Percentiles rank a stretch among this genome's conserved stretches.
Evolutionary conservation across 2,113 vertebrate species (phyloP).

Genomic region (Tupaia tana): DNA sequence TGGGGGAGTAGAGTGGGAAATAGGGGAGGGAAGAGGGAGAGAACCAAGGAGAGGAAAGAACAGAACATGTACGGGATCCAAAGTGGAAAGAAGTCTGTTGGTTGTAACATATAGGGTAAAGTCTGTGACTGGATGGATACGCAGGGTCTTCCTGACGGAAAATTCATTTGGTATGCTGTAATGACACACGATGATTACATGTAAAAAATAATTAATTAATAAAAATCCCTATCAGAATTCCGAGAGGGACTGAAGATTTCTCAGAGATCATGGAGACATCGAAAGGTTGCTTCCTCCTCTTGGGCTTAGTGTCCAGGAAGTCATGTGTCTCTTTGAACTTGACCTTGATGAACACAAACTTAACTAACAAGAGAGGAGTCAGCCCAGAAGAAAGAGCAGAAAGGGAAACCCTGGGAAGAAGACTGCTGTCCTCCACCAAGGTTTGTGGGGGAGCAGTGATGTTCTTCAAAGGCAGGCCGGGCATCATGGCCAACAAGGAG

Average conservation of each 20-base stretch:
- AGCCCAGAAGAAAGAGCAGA: background rate
- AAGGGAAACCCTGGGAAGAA: background rate
- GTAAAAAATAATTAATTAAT: no score
- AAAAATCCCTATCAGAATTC: background rate
- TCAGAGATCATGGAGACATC: accelerated
- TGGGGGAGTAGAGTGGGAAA: no score
- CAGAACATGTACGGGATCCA: no score
- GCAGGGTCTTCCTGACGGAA: no score
- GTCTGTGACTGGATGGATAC: no score
- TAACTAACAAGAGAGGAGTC: background rate
- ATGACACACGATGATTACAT: no score
- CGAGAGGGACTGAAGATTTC: background rate
- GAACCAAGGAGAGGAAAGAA: no score
- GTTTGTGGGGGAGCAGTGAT: accelerated
- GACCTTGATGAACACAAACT: background rate
- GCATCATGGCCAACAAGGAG: background rate
- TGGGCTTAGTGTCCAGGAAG: background rate
- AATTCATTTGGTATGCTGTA: no score
- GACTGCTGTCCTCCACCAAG: no score
- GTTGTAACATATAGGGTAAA: no score
- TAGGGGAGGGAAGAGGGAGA: no score
- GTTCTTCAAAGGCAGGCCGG: background rate
- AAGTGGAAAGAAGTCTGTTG: no score
- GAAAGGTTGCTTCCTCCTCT: background rate
- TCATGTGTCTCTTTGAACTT: background rate